Conservation (phyloP, 2,113 vertebrate genomes). For the Aspidoscelis tigris region DNA sequence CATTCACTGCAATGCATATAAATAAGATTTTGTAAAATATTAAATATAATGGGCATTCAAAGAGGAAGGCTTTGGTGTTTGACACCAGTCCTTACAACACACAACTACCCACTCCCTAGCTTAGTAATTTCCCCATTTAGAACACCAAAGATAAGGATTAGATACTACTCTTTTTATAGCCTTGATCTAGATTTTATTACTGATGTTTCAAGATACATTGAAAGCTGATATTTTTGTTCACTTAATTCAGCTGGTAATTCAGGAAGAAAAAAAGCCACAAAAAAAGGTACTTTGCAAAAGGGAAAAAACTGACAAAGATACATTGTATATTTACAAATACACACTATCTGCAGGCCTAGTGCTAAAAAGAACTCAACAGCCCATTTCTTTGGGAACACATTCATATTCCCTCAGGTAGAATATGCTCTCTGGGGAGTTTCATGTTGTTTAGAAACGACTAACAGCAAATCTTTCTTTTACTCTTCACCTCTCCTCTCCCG, state of each 20-base stretch:
- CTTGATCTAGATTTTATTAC: conserved; percentile 76
- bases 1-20: conserved; percentile 77
- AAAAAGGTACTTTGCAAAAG: conserved; percentile 76
- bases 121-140: conserved; percentile 77
- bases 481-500: not conserved
- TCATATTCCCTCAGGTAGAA: conserved; percentile 31
- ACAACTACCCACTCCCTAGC: conserved; percentile 66
- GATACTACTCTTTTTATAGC: conserved; percentile 70
- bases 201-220: conserved; percentile 73
- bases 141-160: conserved; percentile 87
- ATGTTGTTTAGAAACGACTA: conserved; percentile 55
- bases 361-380: conserved; percentile 51
- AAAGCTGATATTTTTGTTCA: conserved; percentile 72
- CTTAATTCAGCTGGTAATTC: conserved; percentile 68
- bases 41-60: conserved; percentile 74
- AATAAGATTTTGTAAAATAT: conserved; percentile 68
- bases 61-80: conserved; percentile 68
- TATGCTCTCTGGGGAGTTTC: conserved; percentile 63
- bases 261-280: conserved; percentile 61
- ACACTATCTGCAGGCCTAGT: conserved; percentile 67
- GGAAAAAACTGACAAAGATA: conserved; percentile 74
- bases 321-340: conserved; percentile 63
- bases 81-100: conserved; percentile 62
- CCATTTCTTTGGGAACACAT: conserved; percentile 49
- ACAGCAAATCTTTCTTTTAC: conserved; percentile 24